phyloP scores from a whole-genome alignment of 35 echinoderm and acorn worm genomes.

The Strongylocentrotus purpuratus region DNA sequence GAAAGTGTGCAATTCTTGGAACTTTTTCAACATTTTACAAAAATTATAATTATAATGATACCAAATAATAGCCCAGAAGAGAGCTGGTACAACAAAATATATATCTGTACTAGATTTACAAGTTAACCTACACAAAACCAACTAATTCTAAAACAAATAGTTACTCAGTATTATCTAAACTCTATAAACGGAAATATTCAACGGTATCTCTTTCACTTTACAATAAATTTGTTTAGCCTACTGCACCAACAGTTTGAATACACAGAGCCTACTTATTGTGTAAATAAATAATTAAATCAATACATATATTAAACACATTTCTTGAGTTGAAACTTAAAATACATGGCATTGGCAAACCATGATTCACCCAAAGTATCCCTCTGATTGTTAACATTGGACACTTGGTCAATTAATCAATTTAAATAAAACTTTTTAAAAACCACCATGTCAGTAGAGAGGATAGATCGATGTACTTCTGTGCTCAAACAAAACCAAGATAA shows the following conservation, averaged over 20 bases:
- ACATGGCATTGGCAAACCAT: neutral
- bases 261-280: neutral
- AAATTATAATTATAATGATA: neutral
- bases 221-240: neutral
- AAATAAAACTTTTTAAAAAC: neutral
- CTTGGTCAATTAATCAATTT: too few relatives aligned
- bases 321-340: conserved; percentile 11
- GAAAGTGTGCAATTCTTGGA: neutral
- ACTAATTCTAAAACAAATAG: neutral
- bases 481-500: neutral
- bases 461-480: neutral
- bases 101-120: neutral
- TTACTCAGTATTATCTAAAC: neutral
- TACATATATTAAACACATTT: neutral
- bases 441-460: neutral
- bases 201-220: neutral
- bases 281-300: conserved; percentile 21
- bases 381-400: neutral
- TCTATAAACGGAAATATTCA: neutral
- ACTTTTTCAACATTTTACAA: neutral
- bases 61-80: neutral
- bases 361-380: neutral
- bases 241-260: conserved; percentile 1
- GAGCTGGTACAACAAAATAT: neutral
- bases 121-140: neutral